These are phyloP conservation scores for Nomada fabriciana DNA, from an alignment of 2,888 invertebrate genomes.

Conservation along the genomic window DNA sequence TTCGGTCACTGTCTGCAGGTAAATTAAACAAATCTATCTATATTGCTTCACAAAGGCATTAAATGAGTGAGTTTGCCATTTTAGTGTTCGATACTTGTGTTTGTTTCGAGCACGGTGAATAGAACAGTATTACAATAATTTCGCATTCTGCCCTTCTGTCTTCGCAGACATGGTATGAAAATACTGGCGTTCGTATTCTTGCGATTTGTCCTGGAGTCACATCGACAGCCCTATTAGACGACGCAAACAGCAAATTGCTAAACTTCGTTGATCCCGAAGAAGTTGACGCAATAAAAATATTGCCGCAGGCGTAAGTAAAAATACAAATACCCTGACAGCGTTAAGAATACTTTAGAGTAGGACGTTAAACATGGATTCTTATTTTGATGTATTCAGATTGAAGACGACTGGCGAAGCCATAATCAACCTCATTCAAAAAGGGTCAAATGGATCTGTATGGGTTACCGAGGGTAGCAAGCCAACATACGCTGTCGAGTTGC, in stretches of 20 bases:
- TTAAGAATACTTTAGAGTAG: not conserved
- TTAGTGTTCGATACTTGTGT: too few relatives aligned
- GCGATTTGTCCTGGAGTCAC: slow-evolving; percentile 78
- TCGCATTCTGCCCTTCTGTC: not conserved
- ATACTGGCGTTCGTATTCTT: slow-evolving; percentile 77
- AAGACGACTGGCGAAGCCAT: slow-evolving; percentile 67
- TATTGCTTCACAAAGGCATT: too few relatives aligned
- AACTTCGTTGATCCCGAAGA: not conserved
- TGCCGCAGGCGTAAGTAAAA: slow-evolving; percentile 6
- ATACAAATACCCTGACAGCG: too few relatives aligned
- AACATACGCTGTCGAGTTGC: slow-evolving; percentile 64
- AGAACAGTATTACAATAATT: not conserved
- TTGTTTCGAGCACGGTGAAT: too few relatives aligned
- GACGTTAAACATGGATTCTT: not conserved
- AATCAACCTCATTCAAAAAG: slow-evolving; percentile 70
- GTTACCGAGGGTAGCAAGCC: slow-evolving; percentile 69
- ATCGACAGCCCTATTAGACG: not conserved
- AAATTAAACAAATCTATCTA: not conserved
- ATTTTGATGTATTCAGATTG: slow-evolving; percentile 46
- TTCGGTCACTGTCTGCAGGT: slow-evolving; percentile 73
- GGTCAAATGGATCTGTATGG: slow-evolving; percentile 73
- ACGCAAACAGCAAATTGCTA: fast-evolving
- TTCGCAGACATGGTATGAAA: slow-evolving; percentile 46
- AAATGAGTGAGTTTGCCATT: too few relatives aligned
- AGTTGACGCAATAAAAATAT: too few relatives aligned